A percentile compares a stretch with the other conserved stretches of the same genome.
These are phyloP conservation scores for Holacanthus passer DNA, from an alignment of 2,113 vertebrate genomes.

Conservation along the genomic window DNA sequence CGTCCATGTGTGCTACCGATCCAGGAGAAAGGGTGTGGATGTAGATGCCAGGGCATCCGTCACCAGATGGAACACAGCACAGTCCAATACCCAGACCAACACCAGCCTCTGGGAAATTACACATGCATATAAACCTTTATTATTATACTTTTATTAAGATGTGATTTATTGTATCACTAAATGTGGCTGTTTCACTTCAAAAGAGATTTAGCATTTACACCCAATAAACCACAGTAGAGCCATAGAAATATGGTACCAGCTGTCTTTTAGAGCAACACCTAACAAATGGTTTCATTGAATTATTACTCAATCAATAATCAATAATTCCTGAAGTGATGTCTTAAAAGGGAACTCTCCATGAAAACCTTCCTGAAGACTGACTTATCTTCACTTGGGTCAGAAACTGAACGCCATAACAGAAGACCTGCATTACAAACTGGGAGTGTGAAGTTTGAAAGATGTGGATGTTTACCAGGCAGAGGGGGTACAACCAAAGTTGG, in stretches of 20 bases:
- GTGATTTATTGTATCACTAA: no score
- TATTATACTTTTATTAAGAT: neutral
- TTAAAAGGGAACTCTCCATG: neutral
- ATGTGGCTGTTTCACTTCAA: neutral
- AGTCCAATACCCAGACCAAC: conserved; percentile 94
- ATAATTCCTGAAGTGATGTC: neutral
- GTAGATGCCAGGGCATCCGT: conserved; percentile 90
- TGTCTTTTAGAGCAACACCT: neutral
- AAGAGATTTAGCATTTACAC: neutral
- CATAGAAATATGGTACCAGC: neutral
- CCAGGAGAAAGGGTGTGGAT: conserved; percentile 94
- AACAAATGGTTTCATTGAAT: neutral
- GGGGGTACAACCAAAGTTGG: neutral
- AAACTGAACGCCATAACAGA: neutral
- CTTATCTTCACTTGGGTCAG: neutral
- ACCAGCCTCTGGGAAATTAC: conserved; percentile 86
- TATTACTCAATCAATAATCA: neutral
- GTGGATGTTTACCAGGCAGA: neutral
- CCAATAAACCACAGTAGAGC: neutral
- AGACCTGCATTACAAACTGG: neutral
- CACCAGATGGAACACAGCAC: conserved; percentile 90
- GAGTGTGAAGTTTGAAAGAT: no score
- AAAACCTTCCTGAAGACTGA: neutral
- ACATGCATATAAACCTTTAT: conserved; percentile 1
- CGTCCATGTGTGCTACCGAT: conserved; percentile 94